Evolutionary conservation across 2,797 vertebrate genomes (phyloP).

Genomic region (Tachyglossus aculeatus): DNA sequence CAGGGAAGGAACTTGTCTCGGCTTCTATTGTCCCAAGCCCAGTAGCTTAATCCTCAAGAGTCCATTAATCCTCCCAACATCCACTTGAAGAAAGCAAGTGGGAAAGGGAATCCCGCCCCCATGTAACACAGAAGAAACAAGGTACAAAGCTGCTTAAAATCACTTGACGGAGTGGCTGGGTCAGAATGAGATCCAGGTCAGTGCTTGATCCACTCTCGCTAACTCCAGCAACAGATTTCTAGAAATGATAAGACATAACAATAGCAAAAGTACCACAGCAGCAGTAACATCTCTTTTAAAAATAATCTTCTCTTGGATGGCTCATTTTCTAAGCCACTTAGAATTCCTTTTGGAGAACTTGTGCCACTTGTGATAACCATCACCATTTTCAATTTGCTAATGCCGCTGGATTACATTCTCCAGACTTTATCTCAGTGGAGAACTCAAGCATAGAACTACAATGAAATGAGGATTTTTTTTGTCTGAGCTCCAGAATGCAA

Average conservation of each 20-base stretch:
- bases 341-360: neutral
- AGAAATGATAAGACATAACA: neutral
- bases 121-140: no score
- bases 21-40: no score
- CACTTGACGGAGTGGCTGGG: no score
- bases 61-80: no score
- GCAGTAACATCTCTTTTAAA: neutral
- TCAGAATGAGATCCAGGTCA: no score
- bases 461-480: neutral
- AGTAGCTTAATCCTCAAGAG: no score
- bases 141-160: no score
- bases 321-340: neutral
- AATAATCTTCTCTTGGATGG: neutral
- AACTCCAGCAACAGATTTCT: no score
- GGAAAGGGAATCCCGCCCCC: no score
- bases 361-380: neutral
- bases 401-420: neutral
- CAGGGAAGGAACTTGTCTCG: no score
- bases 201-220: no score
- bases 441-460: neutral
- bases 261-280: neutral
- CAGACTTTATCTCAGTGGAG: neutral
- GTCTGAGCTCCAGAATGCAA: neutral
- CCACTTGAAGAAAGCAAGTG: no score
- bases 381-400: neutral